Evolutionary conservation across 2,888 invertebrate species (phyloP).

Genomic region (Choristoneura rosaceana): DNA sequence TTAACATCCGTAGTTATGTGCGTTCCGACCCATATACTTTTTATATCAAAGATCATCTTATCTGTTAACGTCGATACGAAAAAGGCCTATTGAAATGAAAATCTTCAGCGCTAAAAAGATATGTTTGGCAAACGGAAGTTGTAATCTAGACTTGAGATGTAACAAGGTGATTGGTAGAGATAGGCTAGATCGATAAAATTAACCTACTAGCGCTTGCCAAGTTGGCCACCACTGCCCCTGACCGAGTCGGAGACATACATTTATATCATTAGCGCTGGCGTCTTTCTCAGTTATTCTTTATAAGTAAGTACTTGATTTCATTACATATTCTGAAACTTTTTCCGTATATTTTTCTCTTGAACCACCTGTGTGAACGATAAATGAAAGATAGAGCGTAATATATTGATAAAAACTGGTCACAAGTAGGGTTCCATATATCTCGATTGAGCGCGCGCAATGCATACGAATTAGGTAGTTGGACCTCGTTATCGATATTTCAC

Average conservation of each 20-base stretch:
- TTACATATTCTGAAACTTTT: not conserved
- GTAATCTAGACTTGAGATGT: conserved; percentile 32
- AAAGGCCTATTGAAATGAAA: conserved; percentile 10
- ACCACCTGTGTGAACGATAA: conserved; percentile 10
- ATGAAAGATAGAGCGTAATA: conserved; percentile 23
- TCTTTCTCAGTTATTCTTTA: conserved; percentile 24
- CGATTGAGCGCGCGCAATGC: conserved; percentile 45
- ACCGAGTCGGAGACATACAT: conserved; percentile 52
- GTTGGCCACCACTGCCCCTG: conserved; percentile 73
- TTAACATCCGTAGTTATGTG: conserved; percentile 39
- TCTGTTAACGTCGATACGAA: conserved; percentile 25
- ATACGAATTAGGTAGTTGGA: conserved; percentile 46
- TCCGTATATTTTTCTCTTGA: not conserved
- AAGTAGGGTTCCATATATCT: conserved; percentile 41
- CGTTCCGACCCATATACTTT: conserved; percentile 28
- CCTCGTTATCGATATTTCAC: conserved; percentile 42
- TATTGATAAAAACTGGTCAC: conserved; percentile 16
- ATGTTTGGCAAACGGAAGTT: conserved; percentile 44
- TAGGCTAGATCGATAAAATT: conserved; percentile 70
- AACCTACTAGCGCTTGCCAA: conserved; percentile 72
- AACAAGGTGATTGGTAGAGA: conserved; percentile 27
- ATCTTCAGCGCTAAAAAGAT: not conserved
- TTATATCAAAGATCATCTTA: conserved; percentile 30
- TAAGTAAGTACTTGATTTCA: not conserved
- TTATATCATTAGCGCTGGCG: conserved; percentile 28